These are phyloP conservation scores for Manacus vitellinus DNA, from an alignment of 2,113 vertebrate genomes.

Conservation along the genomic window DNA sequence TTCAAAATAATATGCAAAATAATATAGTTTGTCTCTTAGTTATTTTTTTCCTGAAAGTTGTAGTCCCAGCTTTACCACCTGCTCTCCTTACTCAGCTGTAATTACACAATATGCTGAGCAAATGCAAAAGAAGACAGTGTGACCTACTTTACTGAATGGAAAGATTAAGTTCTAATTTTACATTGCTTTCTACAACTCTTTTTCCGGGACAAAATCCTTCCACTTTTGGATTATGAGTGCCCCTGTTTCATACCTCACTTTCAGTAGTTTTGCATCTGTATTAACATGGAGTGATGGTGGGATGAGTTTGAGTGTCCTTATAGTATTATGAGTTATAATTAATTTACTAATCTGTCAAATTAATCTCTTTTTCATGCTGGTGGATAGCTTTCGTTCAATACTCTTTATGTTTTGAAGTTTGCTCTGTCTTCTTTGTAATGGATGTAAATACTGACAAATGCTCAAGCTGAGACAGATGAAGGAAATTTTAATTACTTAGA, in stretches of 20 bases:
- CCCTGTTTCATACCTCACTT: background rate
- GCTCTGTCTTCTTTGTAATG: background rate
- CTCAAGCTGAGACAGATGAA: background rate
- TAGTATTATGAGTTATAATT: background rate
- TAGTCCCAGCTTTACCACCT: background rate
- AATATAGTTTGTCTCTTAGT: background rate
- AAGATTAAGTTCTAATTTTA: background rate
- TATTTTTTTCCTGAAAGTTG: background rate
- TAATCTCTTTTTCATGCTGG: background rate
- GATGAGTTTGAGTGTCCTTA: background rate
- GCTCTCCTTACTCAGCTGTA: background rate
- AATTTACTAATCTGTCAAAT: slow-evolving; percentile 5
- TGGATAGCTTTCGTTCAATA: background rate
- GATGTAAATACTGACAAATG: background rate
- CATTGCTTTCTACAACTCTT: background rate
- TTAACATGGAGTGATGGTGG: background rate
- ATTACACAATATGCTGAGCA: background rate
- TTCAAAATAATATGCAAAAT: background rate
- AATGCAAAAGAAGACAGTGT: background rate
- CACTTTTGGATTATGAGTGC: background rate
- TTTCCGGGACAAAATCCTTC: background rate
- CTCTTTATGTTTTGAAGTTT: background rate
- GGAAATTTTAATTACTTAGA: slow-evolving; percentile 42
- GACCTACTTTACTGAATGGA: background rate
- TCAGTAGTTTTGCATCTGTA: background rate